Evolutionary conservation across 2,888 invertebrate species (phyloP).

Genomic region (Drosophila heteroneura): DNA sequence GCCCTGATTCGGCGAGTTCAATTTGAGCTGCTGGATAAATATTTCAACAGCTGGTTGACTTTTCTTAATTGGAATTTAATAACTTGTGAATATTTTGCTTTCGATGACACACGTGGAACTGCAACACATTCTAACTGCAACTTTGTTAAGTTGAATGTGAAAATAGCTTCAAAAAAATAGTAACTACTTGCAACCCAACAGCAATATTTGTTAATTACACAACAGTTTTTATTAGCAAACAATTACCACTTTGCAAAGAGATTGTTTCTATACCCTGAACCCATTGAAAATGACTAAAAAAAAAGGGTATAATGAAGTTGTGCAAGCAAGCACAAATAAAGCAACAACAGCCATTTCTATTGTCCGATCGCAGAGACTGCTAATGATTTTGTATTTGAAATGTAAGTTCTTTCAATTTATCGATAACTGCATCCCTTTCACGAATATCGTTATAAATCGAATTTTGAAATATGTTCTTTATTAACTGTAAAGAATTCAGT

Average conservation of each 20-base stretch:
- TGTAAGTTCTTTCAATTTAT: background rate
- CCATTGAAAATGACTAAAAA: background rate
- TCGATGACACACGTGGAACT: background rate
- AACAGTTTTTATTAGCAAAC: background rate
- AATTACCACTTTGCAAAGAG: background rate
- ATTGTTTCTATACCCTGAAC: background rate
- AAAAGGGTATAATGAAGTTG: background rate
- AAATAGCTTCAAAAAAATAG: background rate
- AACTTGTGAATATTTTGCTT: conserved; percentile 36
- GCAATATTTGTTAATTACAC: background rate
- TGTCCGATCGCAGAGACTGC: background rate
- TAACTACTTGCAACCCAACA: background rate
- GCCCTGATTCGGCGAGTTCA: conserved; percentile 54
- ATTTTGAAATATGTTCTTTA: background rate
- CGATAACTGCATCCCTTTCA: background rate
- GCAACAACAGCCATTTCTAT: background rate
- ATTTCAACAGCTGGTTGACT: conserved; percentile 51
- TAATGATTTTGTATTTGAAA: background rate
- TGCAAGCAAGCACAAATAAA: background rate
- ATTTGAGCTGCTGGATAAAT: conserved; percentile 45
- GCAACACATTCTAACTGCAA: background rate
- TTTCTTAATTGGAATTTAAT: conserved; percentile 55
- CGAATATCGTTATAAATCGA: background rate
- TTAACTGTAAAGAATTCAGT: background rate
- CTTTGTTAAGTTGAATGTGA: background rate